phyloP scores from a whole-genome alignment of 1,140 invertebrate species.

The Eulimnadia texana region DNA sequence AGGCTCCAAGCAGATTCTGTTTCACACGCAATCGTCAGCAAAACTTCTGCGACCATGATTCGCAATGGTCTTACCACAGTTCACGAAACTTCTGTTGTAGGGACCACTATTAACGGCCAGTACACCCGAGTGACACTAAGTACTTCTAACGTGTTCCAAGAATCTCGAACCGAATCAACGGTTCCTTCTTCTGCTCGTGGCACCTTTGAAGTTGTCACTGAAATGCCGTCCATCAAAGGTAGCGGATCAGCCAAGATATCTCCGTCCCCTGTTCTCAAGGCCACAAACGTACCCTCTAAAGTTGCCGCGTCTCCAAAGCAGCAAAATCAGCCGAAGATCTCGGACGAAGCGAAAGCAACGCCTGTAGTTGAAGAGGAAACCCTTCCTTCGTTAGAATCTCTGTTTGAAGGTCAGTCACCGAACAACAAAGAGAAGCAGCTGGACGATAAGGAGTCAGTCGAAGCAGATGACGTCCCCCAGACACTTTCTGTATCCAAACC shows the following conservation, averaged over 20 bases:
- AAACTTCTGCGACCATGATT: constrained; percentile 62
- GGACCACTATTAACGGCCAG: constrained; percentile 71
- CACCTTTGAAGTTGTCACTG: constrained; percentile 9
- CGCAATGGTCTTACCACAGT: constrained; percentile 68
- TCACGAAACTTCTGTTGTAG: constrained; percentile 73
- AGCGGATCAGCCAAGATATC: not conserved
- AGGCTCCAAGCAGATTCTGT: constrained; percentile 29
- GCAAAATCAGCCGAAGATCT: not conserved
- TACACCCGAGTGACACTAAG: constrained; percentile 61
- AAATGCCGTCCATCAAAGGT: not conserved
- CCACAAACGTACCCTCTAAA: not conserved
- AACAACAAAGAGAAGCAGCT: not conserved
- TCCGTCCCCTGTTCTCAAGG: not conserved
- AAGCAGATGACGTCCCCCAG: not conserved
- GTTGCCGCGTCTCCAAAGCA: not conserved
- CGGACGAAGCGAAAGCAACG: not conserved
- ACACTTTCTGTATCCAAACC: not conserved
- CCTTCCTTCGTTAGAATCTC: constrained; percentile 12
- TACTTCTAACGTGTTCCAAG: constrained; percentile 36
- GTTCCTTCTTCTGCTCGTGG: not conserved
- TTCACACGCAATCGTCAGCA: no score
- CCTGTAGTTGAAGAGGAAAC: not conserved
- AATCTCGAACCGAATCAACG: not conserved
- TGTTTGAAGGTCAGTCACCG: not conserved
- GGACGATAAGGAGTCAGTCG: no score